Percentiles rank a stretch among this genome's conserved stretches.
Evolutionary conservation across 2,888 invertebrate species (phyloP).

Genomic region (Allacma fusca): DNA sequence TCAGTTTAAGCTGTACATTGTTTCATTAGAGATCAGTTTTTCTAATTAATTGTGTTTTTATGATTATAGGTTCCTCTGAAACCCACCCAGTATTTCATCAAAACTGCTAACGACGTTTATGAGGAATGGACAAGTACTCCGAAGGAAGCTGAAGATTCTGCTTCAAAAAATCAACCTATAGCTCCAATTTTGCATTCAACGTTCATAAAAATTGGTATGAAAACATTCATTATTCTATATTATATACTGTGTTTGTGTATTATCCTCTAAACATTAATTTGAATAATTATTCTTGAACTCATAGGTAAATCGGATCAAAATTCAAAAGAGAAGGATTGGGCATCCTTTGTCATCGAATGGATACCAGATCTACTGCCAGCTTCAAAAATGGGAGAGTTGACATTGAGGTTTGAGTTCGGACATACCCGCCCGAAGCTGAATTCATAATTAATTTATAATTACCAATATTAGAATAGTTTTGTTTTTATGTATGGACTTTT

Average conservation of each 20-base stretch:
- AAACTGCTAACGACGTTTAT: constrained; percentile 71
- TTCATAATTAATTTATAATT: background rate
- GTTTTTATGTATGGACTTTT: background rate
- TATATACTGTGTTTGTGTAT: too few relatives aligned
- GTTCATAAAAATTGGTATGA: constrained; percentile 71
- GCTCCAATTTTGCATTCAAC: constrained; percentile 72
- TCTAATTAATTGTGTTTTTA: background rate
- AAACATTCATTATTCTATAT: too few relatives aligned
- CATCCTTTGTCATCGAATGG: constrained; percentile 79
- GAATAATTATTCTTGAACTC: background rate
- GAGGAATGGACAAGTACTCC: constrained; percentile 66
- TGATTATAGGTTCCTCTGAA: constrained; percentile 70
- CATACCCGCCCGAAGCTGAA: constrained; percentile 63
- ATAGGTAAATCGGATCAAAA: constrained; percentile 30
- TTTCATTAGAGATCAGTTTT: background rate
- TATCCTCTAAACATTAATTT: background rate
- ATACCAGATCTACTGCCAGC: constrained; percentile 75
- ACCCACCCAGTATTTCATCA: constrained; percentile 72
- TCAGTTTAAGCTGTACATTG: too few relatives aligned
- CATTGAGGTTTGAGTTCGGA: constrained; percentile 76
- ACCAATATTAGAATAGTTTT: constrained; percentile 8
- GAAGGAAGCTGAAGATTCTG: constrained; percentile 63
- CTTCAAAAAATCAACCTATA: constrained; percentile 64
- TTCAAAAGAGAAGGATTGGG: constrained; percentile 67
- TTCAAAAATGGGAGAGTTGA: constrained; percentile 76